Base-by-base conservation (phyloP, 2,888 invertebrate genomes). In the Cyrtodaria siliqua region DNA sequence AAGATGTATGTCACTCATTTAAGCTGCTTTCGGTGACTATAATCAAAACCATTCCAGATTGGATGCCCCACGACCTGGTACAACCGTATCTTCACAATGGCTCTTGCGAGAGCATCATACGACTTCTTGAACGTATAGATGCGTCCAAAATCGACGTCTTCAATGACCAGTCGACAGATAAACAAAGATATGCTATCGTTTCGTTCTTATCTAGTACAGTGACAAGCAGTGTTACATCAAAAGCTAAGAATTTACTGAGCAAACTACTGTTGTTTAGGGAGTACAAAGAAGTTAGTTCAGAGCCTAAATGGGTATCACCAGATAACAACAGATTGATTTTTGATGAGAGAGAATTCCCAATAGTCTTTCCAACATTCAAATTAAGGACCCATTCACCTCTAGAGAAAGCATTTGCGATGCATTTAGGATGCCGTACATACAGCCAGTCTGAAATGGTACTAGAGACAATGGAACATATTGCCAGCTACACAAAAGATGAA, bases 11-110 rank as follows among this genome's bases (percentile, higher is more conserved):
- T 12, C 24, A 18, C 2, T 20, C 9, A 1, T 59, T 59, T 59
- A 24, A 40, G n/a, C n/a, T 42, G 20, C 40, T 59, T 16, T 42
- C 44, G 1, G 42, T 59, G 42, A 59, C 40, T 24, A 23, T 59
- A n/a, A 16, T 59, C 16, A 23, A 59, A 1, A 42, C 42, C 16
- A 6, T 59, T 2, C 59, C 59, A 42, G 67, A 77, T n/a, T 77
- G 77, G 77, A 20, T 71, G 12, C 12, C 40, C 59, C n/a, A 20
- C 9, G 26, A 3, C 14, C n/a, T 33, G 4, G 42, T 44, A 12
- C 33, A 33, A 12, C 33, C 6, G 4, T 33, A 8, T 12, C 33
- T 33, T 8, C 33, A 33, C 33, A 33, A 33, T 33, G 33, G 33
- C 33, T 33, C 33, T 12, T 8, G 33, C 33, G 33, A 33, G 33